A percentile compares a stretch with the other conserved stretches of the same genome.
Conservation (phyloP, 1,140 invertebrate species). For the Bombus balteatus region DNA sequence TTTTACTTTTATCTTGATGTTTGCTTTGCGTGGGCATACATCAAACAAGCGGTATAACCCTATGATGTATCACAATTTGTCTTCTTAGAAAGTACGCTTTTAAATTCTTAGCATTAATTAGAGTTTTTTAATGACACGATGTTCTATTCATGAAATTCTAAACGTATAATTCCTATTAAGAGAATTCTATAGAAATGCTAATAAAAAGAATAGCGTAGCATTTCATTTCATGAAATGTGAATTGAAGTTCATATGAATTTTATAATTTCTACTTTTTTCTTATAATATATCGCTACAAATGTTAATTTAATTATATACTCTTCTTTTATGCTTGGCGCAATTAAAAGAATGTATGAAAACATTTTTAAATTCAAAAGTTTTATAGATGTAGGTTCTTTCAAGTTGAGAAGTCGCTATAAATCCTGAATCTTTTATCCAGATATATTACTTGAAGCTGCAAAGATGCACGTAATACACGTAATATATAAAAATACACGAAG, state of each 20-base stretch:
- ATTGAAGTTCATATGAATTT: neutral
- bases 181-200: neutral
- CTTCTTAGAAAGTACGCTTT: neutral
- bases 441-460: no score
- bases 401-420: no score
- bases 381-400: no score
- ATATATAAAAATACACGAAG: no score
- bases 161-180: neutral
- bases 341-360: no score
- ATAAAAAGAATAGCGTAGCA: neutral
- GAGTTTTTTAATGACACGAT: neutral
- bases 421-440: no score
- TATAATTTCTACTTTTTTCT: neutral
- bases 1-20: neutral
- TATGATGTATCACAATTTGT: neutral
- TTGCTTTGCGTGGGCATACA: neutral
- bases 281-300: no score
- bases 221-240: neutral
- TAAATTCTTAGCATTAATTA: neutral
- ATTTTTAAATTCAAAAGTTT: no score
- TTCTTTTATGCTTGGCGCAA: neutral
- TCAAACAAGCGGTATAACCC: neutral
- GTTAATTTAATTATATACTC: no score
- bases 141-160: neutral
- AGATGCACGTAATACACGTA: no score